phyloP scores from a whole-genome alignment of 64 coral and sea anemone genomes.

The Stylophora pistillata region DNA sequence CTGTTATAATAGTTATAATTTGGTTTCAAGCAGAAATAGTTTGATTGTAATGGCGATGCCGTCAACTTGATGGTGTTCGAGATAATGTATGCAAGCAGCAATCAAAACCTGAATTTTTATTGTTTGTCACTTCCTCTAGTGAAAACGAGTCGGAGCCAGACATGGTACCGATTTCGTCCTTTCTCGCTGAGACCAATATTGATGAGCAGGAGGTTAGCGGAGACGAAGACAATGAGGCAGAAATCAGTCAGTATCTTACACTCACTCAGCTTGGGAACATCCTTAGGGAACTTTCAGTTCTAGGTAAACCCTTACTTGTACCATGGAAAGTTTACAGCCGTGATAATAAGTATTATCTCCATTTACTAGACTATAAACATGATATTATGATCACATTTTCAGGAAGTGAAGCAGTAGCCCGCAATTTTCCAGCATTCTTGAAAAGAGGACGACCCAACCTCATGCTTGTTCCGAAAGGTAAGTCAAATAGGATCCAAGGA shows the following conservation, averaged over 20 bases:
- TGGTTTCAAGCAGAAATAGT: too few species aligned
- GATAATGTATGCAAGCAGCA: too few species aligned
- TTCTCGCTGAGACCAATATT: neutral
- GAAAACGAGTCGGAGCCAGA: neutral
- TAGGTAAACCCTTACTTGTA: constrained; percentile 29
- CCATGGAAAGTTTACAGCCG: neutral
- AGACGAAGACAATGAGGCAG: constrained; percentile 18
- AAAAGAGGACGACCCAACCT: constrained; percentile 77
- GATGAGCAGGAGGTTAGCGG: neutral
- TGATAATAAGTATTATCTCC: neutral
- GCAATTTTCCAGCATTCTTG: constrained; percentile 69
- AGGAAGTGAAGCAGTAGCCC: constrained; percentile 31
- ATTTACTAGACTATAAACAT: neutral
- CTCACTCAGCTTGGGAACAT: constrained; percentile 65
- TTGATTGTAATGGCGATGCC: too few species aligned
- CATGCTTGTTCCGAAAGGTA: constrained; percentile 84
- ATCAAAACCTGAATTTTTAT: neutral
- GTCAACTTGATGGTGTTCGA: too few species aligned
- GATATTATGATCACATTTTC: neutral
- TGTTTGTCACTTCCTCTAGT: neutral
- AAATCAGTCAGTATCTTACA: constrained; percentile 53
- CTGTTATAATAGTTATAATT: too few species aligned
- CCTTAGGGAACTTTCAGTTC: constrained; percentile 30
- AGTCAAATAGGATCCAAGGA: neutral
- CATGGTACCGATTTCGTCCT: neutral